Conservation (phyloP, 2,888 invertebrate species). For the Eupithecia exiguata region DNA sequence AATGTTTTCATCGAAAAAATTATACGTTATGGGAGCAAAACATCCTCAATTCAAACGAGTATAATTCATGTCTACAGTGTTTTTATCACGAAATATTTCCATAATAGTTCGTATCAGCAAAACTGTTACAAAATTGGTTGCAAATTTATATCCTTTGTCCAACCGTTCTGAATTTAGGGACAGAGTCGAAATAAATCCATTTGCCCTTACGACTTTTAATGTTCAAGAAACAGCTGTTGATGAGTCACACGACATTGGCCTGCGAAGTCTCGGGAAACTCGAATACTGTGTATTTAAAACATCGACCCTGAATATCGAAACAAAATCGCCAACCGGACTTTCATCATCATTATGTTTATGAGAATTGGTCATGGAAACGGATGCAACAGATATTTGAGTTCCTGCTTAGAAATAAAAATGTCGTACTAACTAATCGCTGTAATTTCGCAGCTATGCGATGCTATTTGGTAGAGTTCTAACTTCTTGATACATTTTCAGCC, state of each 20-base stretch:
- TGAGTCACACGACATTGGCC: constrained; percentile 80
- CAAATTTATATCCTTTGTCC: constrained; percentile 34
- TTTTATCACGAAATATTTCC: constrained; percentile 22
- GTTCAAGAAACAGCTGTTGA: constrained; percentile 74
- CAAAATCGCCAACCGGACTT: constrained; percentile 54
- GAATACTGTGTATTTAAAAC: constrained; percentile 64
- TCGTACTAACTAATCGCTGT: background rate
- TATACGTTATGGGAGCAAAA: too few relatives aligned
- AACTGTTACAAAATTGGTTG: constrained; percentile 8
- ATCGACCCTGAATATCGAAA: constrained; percentile 70
- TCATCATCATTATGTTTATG: background rate
- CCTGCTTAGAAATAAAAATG: background rate
- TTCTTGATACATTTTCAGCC: background rate
- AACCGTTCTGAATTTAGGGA: constrained; percentile 53
- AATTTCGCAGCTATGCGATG: background rate
- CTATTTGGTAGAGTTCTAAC: background rate
- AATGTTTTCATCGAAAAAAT: too few relatives aligned
- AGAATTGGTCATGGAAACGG: background rate
- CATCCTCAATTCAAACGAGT: background rate
- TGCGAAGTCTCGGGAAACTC: constrained; percentile 65
- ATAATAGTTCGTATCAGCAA: constrained; percentile 19
- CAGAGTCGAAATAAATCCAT: constrained; percentile 68
- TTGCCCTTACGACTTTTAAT: constrained; percentile 77
- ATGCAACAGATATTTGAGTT: background rate
- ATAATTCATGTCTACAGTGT: constrained; percentile 21